Evolutionary conservation across 2,113 vertebrate species (phyloP), one percentile per base, ranked within the genome.

Genomic region (Myrmophylax atrothorax): DNA sequence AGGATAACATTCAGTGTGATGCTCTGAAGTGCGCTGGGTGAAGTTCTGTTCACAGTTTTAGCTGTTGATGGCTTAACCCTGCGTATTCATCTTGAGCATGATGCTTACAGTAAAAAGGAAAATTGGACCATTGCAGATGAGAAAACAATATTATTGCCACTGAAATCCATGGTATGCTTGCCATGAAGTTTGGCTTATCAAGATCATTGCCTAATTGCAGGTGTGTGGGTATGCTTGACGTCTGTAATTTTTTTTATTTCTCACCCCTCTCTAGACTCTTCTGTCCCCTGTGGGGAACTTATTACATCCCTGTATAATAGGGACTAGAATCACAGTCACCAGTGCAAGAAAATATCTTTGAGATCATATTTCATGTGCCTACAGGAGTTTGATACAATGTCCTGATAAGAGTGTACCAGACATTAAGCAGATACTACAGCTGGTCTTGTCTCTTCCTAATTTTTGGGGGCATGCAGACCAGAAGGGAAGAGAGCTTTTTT

Each of bases 271-370:
- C 22, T 59, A 55, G 38, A 42, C 38, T 82, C 40, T 40, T 68
- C 42, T 33, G 1, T 82, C 29, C 63, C 62, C 55, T 69, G 55
- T 38, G 42, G 70, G 69, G 49, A 81, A 38, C 18, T 82, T 89
- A 33, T 2, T 84, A 66, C 31, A 87, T 12, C 22, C 22, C 58
- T 72, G 10, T 68, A n/a, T 62, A 73, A 69, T 0, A 69, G n/a
- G 12, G 74, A 85, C 67, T 62, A 76, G 70, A 84, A 87, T 84
- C 78, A 85, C n/a, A 83, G 74, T 33, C 67, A 83, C 58, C 50
- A 89, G 75, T 33, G 59, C 78, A 88, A 74, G 82, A 91, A 93
- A 88, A 37, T 85, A n/a, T n/a, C 78, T 95, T 90, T 90, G 35
- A 83, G 78, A 83, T 94, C 63, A 26, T 58, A 62, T 94, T 95